Conservation (phyloP, 2,113 vertebrate genomes). For the Elgaria multicarinata region DNA sequence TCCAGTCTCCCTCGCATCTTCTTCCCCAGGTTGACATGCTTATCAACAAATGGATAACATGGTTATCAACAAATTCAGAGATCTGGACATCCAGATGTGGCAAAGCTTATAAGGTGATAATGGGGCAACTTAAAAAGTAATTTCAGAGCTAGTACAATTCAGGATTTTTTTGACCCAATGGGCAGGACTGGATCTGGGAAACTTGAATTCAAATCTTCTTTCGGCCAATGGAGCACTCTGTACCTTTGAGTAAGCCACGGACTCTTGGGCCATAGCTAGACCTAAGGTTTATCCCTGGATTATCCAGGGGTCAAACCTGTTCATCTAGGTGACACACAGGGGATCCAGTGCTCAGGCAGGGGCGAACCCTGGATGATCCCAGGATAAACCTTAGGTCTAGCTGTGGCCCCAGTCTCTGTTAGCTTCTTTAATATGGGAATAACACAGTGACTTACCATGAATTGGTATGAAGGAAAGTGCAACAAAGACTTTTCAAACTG, state of each 20-base stretch:
- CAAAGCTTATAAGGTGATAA: neutral
- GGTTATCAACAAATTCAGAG: neutral
- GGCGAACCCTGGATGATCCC: too few species aligned
- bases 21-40: too few species aligned
- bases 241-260: neutral
- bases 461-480: neutral
- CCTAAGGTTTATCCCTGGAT: too few species aligned
- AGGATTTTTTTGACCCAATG: neutral
- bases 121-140: neutral
- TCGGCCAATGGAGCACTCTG: neutral
- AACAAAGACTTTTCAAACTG: neutral
- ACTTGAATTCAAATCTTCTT: neutral
- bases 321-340: too few species aligned
- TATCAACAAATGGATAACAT: too few species aligned
- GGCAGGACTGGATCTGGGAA: neutral
- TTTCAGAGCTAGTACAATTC: neutral
- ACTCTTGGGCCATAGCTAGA: too few species aligned
- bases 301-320: too few species aligned
- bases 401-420: neutral
- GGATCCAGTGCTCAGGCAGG: too few species aligned
- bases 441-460: neutral
- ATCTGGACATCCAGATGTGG: neutral
- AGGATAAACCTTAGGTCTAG: too few species aligned
- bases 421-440: neutral
- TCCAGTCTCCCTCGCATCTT: too few species aligned